These are phyloP conservation scores for Bombus confusus DNA, from an alignment of 1,140 invertebrate genomes.

Conservation along the genomic window DNA sequence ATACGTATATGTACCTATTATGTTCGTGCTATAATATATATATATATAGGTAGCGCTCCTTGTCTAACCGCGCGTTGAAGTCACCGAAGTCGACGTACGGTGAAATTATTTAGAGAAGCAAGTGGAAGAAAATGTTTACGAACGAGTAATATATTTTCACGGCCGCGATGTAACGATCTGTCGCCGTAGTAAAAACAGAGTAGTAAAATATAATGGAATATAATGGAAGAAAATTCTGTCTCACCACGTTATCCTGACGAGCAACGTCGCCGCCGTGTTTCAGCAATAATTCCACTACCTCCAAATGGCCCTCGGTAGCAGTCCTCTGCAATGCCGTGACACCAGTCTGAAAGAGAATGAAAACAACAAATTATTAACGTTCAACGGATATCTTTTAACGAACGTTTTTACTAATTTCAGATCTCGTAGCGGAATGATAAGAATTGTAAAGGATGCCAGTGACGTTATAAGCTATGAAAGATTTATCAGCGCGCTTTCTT, in stretches of 20 bases:
- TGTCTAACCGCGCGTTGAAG: no score
- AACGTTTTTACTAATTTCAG: background rate
- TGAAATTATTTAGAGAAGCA: no score
- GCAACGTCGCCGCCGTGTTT: conserved; percentile 88
- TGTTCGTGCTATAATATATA: no score
- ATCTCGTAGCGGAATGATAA: no score
- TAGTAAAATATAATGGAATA: no score
- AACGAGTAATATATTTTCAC: no score
- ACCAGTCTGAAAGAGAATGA: conserved; percentile 85
- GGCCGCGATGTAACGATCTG: no score
- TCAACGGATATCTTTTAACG: background rate
- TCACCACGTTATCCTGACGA: conserved; percentile 89
- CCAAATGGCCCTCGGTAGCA: conserved; percentile 91
- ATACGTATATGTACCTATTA: no score
- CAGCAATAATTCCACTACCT: conserved; percentile 88
- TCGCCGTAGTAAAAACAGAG: no score
- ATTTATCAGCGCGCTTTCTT: conserved; percentile 15
- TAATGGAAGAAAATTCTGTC: conserved; percentile 64
- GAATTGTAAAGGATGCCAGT: background rate
- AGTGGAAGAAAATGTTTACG: no score
- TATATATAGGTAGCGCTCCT: no score
- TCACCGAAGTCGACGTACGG: no score
- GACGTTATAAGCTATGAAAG: background rate
- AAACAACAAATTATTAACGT: background rate
- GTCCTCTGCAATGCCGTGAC: conserved; percentile 91